phyloP scores from a whole-genome alignment of 2,797 vertebrate species.

The Gobio occitaniae region DNA sequence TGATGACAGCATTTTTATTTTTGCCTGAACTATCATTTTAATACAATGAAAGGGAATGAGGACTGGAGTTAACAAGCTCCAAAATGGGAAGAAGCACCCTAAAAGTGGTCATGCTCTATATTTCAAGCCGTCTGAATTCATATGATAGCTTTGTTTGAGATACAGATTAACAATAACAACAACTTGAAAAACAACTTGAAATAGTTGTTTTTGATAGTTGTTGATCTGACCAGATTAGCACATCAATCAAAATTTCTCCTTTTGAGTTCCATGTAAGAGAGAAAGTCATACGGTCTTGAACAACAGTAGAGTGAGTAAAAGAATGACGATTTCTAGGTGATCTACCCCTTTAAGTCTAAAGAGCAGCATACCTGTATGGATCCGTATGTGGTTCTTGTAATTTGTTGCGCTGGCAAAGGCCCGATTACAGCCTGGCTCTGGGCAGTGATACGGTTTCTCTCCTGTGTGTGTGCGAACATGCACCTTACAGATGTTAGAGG shows the following conservation, averaged over 20 bases:
- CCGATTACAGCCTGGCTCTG: slow-evolving; percentile 95
- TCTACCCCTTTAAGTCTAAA: not conserved
- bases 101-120: no score
- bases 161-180: no score
- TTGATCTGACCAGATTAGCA: no score
- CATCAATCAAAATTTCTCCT: no score
- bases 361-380: slow-evolving; percentile 89
- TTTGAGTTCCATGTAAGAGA: no score
- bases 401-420: slow-evolving; percentile 98
- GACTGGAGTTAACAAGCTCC: not conserved
- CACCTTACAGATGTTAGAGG: slow-evolving; percentile 98
- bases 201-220: no score
- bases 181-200: no score
- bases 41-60: not conserved
- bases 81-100: not conserved
- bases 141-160: no score
- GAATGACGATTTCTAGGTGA: not conserved
- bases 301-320: no score
- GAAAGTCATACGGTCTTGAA: no score
- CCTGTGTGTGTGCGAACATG: slow-evolving; percentile 98
- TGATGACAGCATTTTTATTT: not conserved
- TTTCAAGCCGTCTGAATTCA: no score
- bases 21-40: not conserved
- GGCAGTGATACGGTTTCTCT: slow-evolving; percentile 96
- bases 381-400: slow-evolving; percentile 99